Base-by-base conservation (phyloP, 2,113 vertebrate genomes). In the Lophochroa leadbeateri region DNA sequence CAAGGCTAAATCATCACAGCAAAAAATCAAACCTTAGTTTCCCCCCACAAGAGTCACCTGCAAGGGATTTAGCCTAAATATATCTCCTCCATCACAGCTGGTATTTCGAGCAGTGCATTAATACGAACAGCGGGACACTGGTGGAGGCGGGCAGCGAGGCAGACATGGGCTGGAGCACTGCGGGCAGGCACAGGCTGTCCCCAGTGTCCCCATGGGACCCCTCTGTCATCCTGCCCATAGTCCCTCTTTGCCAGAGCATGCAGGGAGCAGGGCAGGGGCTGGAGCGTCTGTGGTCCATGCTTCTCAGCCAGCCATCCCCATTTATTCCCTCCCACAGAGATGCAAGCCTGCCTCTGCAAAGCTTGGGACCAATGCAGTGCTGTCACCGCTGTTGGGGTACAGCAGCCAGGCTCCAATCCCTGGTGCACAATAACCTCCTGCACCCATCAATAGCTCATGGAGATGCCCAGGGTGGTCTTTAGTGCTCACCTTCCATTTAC, bases 141-240 rank as follows among this genome's bases (percentile, higher is more conserved):
- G n/a, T 1, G 2, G 61, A 58, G 39, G 41, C 1, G 5, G 35
- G 43, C 1, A 3, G 44, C 0, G 1, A 23, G 60, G n/a, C 10
- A 68, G 21, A 37, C 20, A 77, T 4, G 17, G 21, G 3, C 31
- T 53, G 68, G 67, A 79, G 53, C 43, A 33, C 17, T 3, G 0
- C 0, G 4, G 77, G 23, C 55, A 33, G 63, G 24, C 1, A 1
- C 0, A 2, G 29, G 44, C 27, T 60, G 50, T 68, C 39, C 41
- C 52, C 2, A 1, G n/a, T 0, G 1, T 60, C 77, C 57, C 44
- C 11, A 1, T 2, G 2, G 49, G 55, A 41, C 20, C n/a, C 15
- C 10, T 29, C 18, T 20, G n/a, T 17, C 57, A 35, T n/a, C 20
- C 21, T 35, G 57, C 33, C 17, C 46, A 35, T 1, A 5, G 31